Evolutionary conservation across 2,797 vertebrate species (phyloP), one percentile per base, ranked within the genome.

Genomic region (Neomorphus geoffroyi): DNA sequence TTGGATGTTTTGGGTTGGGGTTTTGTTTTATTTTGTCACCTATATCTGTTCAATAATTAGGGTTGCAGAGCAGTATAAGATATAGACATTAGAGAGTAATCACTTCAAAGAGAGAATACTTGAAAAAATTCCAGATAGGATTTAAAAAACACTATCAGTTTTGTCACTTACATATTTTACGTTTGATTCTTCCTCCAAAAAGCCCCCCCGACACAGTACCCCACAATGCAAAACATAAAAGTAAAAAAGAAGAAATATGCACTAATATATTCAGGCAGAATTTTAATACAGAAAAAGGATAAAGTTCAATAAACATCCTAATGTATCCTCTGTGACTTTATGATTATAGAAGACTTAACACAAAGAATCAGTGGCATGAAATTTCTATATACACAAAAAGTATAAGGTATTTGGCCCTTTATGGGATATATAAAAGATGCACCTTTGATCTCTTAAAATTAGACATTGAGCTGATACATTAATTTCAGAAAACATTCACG

Each of bases 181-280:
- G 9, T 64, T 77, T 6, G 8, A 50, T 67, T 78, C 28, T 62
- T 80, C 4, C 48, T 81, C 48, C 23, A 81, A 39, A 86, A 84
- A 35, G 1, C 9, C 26, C 13, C 10, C 21, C 18, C 66, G 57
- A 24, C 7, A 39, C 15, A 18, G 19, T 45, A 58, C 4, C 6
- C 11, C 11, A 41, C 19, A 33, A 50, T 4, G 18, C 9, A 17
- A 51, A 58, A 61, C 65, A 39, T 12, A 37, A 32, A 67, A 45
- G 5, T 23, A 26, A 37, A 70, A 90, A 70, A 50, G 0, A 3
- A 70, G 18, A 64, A 82, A 46, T 3, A n/a, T 2, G 56, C n/a
- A 22, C 61, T 70, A 70, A 67, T 35, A 2, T 61, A 14, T 57
- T 74, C 6, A 48, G 0, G 0, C 5, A 58, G 7, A 53, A 37